phyloP scores from a whole-genome alignment of 2,888 invertebrate species.

The Nemotelus nigrinus region DNA sequence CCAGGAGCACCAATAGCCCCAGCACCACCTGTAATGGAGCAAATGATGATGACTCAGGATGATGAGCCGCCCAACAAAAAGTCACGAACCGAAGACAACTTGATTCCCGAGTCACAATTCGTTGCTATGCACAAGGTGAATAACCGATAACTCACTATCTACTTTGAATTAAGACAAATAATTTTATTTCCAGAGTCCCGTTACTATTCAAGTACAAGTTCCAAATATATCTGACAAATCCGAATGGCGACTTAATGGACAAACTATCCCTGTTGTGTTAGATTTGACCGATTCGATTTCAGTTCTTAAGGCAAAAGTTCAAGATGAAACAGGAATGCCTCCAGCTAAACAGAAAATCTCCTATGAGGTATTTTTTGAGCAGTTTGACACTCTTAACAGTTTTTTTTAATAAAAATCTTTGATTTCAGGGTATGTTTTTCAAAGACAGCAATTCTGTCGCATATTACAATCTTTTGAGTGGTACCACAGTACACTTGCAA shows the following conservation, averaged over 20 bases:
- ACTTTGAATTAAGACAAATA: conserved; percentile 9
- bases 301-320: conserved; percentile 86
- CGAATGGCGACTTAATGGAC: conserved; percentile 96
- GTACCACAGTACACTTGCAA: conserved; percentile 85
- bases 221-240: conserved; percentile 88
- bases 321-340: conserved; percentile 89
- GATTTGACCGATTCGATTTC: conserved; percentile 82
- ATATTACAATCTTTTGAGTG: conserved; percentile 92
- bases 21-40: conserved; percentile 68
- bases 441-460: conserved; percentile 96
- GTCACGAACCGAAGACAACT: conserved; percentile 88
- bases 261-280: conserved; percentile 80
- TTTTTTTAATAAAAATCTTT: background rate
- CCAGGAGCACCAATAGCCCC: conserved; percentile 58
- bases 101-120: conserved; percentile 89
- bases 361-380: conserved; percentile 75
- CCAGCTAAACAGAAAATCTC: conserved; percentile 97
- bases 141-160: conserved; percentile 1
- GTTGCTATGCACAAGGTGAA: conserved; percentile 73
- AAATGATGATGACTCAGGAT: conserved; percentile 69
- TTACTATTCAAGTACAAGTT: conserved; percentile 82
- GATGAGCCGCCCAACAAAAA: conserved; percentile 91
- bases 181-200: conserved; percentile 71
- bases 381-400: background rate
- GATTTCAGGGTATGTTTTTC: conserved; percentile 89